Evolutionary conservation across 2,113 vertebrate species (phyloP).

Genomic region (Mus pahari): DNA sequence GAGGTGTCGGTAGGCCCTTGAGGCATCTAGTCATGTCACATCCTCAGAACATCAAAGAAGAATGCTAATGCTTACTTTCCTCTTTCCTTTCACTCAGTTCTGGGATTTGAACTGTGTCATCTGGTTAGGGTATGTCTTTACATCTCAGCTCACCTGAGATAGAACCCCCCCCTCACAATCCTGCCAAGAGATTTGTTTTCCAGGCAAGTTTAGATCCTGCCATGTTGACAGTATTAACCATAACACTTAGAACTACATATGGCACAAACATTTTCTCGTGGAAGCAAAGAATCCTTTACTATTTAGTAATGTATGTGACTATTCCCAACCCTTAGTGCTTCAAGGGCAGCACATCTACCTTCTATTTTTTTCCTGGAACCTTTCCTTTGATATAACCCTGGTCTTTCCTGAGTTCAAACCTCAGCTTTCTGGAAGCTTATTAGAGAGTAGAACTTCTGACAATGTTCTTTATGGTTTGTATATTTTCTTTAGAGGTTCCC

Average conservation of each 20-base stretch:
- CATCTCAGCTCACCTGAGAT: too few relatives aligned
- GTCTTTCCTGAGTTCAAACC: background rate
- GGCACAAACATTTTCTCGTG: background rate
- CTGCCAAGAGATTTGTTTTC: background rate
- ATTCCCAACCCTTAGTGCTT: background rate
- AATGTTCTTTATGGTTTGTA: background rate
- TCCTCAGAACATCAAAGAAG: background rate
- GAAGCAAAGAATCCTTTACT: background rate
- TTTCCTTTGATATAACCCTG: background rate
- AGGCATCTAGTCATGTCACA: background rate
- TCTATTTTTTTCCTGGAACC: slow-evolving; percentile 13
- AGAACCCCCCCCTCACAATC: background rate
- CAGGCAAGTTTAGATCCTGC: background rate
- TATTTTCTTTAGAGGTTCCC: background rate
- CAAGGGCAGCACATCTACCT: background rate
- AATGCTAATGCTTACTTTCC: background rate
- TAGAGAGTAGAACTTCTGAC: background rate
- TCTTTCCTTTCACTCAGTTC: background rate
- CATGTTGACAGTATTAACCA: background rate
- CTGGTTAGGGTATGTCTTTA: background rate
- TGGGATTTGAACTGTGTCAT: background rate
- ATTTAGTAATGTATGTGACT: background rate
- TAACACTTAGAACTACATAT: background rate
- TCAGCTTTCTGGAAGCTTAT: background rate
- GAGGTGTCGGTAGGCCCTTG: background rate